Evolutionary conservation across 2,888 invertebrate genomes (phyloP).

Genomic region (Meiosimyza platycephala): DNA sequence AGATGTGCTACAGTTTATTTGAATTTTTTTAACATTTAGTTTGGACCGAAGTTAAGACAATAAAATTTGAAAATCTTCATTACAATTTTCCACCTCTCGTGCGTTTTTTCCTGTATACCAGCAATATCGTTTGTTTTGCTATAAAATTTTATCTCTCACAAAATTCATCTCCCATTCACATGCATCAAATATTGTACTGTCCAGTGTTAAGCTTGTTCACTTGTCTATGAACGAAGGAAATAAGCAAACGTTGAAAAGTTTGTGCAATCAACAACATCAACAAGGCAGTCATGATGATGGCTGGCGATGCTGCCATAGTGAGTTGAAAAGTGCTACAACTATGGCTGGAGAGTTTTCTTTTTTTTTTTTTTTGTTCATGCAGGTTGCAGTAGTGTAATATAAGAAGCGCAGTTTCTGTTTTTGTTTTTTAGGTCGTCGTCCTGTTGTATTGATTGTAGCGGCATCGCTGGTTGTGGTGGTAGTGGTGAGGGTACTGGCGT

Average conservation of each 20-base stretch:
- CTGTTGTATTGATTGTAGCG: constrained; percentile 4
- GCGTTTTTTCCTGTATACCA: no score
- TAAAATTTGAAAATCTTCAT: no score
- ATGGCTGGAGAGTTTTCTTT: not conserved
- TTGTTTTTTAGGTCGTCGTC: constrained; percentile 12
- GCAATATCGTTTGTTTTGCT: no score
- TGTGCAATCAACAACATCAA: constrained; percentile 29
- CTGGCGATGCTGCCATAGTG: constrained; percentile 2
- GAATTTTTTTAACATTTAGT: no score
- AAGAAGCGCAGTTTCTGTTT: not conserved
- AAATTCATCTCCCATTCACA: no score
- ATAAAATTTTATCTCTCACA: no score
- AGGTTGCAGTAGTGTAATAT: not conserved
- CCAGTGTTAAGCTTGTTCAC: no score
- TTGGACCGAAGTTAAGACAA: no score
- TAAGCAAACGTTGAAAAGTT: constrained; percentile 28
- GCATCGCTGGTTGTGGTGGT: not conserved
- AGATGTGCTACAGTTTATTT: no score
- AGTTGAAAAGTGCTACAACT: not conserved
- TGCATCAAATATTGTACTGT: no score
- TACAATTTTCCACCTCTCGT: no score
- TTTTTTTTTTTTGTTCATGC: not conserved
- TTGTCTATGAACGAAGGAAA: no score
- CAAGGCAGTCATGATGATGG: constrained; percentile 15
- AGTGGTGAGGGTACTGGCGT: not conserved